phyloP scores from a whole-genome alignment of 1,140 invertebrate genomes.

The Acyrthosiphon pisum region DNA sequence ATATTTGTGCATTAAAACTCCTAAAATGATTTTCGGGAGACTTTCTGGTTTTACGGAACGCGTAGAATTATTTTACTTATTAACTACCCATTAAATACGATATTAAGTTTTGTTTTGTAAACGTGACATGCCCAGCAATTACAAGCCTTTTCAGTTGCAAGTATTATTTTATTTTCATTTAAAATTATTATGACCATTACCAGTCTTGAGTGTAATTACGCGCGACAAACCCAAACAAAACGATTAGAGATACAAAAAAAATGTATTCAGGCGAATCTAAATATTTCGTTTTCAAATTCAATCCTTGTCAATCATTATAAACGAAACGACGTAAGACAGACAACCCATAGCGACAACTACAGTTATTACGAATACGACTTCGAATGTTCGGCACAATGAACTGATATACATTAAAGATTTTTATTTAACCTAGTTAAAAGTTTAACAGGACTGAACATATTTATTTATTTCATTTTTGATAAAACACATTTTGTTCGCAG shows the following conservation, averaged over 20 bases:
- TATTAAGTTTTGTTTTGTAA: conserved; percentile 21
- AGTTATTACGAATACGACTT: neutral
- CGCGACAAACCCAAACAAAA: neutral
- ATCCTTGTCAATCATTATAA: neutral
- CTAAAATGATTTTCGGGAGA: neutral
- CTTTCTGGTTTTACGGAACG: neutral
- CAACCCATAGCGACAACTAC: too few species aligned
- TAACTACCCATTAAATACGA: neutral
- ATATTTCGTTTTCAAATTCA: neutral
- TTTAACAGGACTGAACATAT: neutral
- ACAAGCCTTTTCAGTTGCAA: neutral
- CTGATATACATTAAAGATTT: neutral
- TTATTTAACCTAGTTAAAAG: neutral
- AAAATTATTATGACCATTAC: neutral
- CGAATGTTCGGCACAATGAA: neutral
- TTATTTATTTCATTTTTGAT: neutral
- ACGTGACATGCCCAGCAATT: neutral
- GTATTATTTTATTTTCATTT: neutral
- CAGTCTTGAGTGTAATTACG: neutral
- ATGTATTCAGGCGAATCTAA: neutral
- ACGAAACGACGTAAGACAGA: neutral
- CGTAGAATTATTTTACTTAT: neutral
- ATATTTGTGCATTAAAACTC: neutral
- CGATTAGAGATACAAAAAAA: neutral
- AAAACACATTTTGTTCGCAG: too few species aligned